These are phyloP conservation scores for Carcina quercana DNA, from an alignment of 2,888 invertebrate genomes.

Conservation along the genomic window DNA sequence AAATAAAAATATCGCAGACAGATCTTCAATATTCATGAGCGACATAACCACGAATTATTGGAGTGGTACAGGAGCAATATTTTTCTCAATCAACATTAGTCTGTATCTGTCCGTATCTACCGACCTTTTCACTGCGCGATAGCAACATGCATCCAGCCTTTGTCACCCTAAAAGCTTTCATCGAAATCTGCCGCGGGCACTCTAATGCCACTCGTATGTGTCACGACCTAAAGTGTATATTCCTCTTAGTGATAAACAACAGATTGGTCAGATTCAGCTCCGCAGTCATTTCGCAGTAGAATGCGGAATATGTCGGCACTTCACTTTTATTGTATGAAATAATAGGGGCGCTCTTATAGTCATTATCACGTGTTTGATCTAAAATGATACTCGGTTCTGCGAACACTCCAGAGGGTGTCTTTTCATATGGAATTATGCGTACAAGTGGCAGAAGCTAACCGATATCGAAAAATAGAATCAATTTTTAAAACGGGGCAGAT, in stretches of 20 bases:
- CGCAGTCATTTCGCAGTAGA: slow-evolving; percentile 54
- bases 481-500: slow-evolving; percentile 19
- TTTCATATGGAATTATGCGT: slow-evolving; percentile 35
- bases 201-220: slow-evolving; percentile 22
- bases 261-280: slow-evolving; percentile 36
- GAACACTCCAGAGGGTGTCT: slow-evolving; percentile 36
- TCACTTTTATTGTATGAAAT: slow-evolving; percentile 75
- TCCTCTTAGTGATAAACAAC: slow-evolving; percentile 16
- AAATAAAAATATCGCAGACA: slow-evolving; percentile 60
- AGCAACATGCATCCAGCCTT: slow-evolving; percentile 32
- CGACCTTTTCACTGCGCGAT: slow-evolving; percentile 55
- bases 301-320: slow-evolving; percentile 73
- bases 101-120: slow-evolving; percentile 64
- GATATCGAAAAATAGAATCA: slow-evolving; percentile 7
- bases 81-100: slow-evolving; percentile 75
- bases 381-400: slow-evolving; percentile 67
- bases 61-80: slow-evolving; percentile 56
- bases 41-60: slow-evolving; percentile 66
- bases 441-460: slow-evolving; percentile 10
- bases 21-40: slow-evolving; percentile 73
- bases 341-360: slow-evolving; percentile 73
- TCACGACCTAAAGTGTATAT: slow-evolving; percentile 16
- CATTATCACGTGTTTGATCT: slow-evolving; percentile 75
- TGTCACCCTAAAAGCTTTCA: slow-evolving; percentile 46
- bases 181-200: slow-evolving; percentile 19